These are phyloP conservation scores for Garra rufa DNA, from an alignment of 2,113 vertebrate species.

Conservation along the genomic window DNA sequence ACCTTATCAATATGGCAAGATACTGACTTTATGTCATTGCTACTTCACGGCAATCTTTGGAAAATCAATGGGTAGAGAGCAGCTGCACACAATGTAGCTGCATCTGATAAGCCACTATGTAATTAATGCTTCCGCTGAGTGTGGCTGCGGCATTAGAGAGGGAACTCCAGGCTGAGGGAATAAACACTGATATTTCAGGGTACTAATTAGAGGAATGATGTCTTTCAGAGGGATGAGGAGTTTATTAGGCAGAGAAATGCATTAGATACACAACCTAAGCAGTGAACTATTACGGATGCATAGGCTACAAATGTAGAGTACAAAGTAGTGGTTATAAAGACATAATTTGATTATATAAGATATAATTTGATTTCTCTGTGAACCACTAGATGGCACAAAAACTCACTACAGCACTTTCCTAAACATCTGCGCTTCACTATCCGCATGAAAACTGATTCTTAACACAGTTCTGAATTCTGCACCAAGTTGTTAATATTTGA, in stretches of 20 bases:
- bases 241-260: conserved; percentile 13
- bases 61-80: conserved; percentile 50
- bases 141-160: conserved; percentile 17
- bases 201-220: conserved; percentile 46
- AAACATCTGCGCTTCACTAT: too few species aligned
- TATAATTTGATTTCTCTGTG: too few species aligned
- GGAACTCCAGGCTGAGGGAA: conserved; percentile 38
- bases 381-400: too few species aligned
- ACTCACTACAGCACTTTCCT: too few species aligned
- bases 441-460: too few species aligned
- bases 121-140: conserved; percentile 42
- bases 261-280: too few species aligned
- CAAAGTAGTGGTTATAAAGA: too few species aligned
- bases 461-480: too few species aligned
- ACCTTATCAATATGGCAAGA: conserved; percentile 60
- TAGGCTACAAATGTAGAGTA: too few species aligned
- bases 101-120: conserved; percentile 2
- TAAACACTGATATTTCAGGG: conserved; percentile 52
- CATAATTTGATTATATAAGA: too few species aligned
- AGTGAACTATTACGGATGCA: too few species aligned
- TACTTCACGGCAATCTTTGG: conserved; percentile 44
- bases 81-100: conserved; percentile 38
- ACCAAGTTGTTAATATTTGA: too few species aligned
- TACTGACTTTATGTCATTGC: conserved; percentile 54
- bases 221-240: conserved; percentile 42